phyloP scores from a whole-genome alignment of 2,797 vertebrate species.

The Salarias fasciatus region DNA sequence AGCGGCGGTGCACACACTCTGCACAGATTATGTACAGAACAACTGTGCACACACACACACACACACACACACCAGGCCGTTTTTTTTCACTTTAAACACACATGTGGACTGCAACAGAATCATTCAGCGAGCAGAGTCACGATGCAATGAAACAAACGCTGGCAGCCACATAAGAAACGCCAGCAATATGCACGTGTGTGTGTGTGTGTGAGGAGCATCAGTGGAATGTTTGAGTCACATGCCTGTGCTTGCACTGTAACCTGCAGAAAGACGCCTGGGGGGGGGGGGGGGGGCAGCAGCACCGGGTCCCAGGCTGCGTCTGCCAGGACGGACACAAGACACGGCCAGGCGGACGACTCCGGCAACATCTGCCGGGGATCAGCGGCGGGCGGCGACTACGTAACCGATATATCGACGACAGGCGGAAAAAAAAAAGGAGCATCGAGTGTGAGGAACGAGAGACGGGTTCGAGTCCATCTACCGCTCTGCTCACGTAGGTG shows the following conservation, averaged over 20 bases:
- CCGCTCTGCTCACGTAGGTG: slow-evolving; percentile 13
- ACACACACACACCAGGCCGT: background rate
- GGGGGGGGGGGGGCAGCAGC: too few relatives aligned
- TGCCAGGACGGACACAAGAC: slow-evolving; percentile 19
- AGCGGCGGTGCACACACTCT: background rate
- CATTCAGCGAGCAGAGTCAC: slow-evolving; percentile 15
- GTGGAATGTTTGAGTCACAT: slow-evolving; percentile 59
- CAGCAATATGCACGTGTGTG: background rate
- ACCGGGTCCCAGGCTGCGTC: slow-evolving; percentile 22
- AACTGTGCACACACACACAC: slow-evolving; percentile 1
- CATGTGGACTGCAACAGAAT: slow-evolving; percentile 1
- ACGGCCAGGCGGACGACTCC: slow-evolving; percentile 10
- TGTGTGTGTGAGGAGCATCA: slow-evolving; percentile 1
- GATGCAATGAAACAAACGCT: slow-evolving; percentile 4
- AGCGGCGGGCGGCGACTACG: slow-evolving; percentile 1
- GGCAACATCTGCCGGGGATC: slow-evolving; percentile 10
- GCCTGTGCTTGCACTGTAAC: slow-evolving; percentile 57
- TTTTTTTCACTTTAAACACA: slow-evolving; percentile 18
- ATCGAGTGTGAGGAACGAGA: background rate
- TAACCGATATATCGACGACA: background rate
- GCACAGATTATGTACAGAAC: background rate
- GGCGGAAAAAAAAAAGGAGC: background rate
- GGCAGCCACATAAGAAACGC: slow-evolving; percentile 1
- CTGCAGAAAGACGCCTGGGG: slow-evolving; percentile 38
- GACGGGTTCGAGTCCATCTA: background rate